phyloP scores from a whole-genome alignment of 1,140 invertebrate species.

The Choristoneura fumiferana region DNA sequence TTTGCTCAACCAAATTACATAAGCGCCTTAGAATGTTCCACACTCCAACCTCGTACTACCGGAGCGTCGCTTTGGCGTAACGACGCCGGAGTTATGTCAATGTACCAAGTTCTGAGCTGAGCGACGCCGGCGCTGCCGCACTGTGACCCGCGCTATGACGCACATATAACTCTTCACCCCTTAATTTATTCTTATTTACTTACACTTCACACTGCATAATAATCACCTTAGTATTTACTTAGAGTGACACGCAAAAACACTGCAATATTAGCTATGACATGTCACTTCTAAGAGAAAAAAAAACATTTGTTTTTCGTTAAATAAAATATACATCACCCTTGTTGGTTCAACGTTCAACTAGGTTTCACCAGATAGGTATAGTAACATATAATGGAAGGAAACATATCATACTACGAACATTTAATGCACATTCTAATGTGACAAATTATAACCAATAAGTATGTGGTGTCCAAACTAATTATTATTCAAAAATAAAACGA shows the following conservation, averaged over 20 bases:
- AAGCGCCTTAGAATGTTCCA: conserved; percentile 21
- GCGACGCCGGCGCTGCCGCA: conserved; percentile 1
- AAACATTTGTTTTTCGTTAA: neutral
- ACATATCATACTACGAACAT: too few relatives aligned
- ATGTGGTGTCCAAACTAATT: too few relatives aligned
- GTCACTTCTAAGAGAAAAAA: conserved; percentile 1
- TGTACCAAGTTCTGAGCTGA: neutral
- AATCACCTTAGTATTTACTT: neutral
- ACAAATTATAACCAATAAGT: too few relatives aligned
- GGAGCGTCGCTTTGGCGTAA: conserved; percentile 15
- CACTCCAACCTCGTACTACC: conserved; percentile 17
- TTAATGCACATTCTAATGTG: too few relatives aligned
- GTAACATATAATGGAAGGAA: neutral
- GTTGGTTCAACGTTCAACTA: conserved; percentile 12
- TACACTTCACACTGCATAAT: neutral
- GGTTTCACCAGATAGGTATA: neutral
- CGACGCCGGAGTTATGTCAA: conserved; percentile 20
- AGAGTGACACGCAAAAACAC: neutral
- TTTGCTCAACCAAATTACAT: conserved; percentile 24
- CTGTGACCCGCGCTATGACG: conserved; percentile 4
- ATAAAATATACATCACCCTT: conserved; percentile 9
- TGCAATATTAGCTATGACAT: too few relatives aligned
- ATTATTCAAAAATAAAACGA: too few relatives aligned
- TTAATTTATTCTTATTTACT: conserved; percentile 9
- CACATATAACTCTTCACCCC: neutral